A percentile compares a stretch with the other conserved stretches of the same genome.
phyloP scores from a whole-genome alignment of 2,113 vertebrate genomes.

The Salvelinus fontinalis region DNA sequence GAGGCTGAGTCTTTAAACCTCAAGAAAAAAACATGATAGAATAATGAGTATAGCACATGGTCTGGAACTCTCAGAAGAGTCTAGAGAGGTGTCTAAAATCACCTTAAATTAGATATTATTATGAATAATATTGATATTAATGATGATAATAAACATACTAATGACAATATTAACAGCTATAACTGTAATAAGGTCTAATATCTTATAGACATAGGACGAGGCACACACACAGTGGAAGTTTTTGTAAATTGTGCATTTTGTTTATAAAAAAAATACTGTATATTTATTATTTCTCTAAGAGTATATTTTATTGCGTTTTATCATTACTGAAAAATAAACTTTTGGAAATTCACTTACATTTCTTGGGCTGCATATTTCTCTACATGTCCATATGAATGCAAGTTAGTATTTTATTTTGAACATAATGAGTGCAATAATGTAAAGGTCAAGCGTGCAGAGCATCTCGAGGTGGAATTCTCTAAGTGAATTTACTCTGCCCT shows the following conservation, averaged over 20 bases:
- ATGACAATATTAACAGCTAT: slow-evolving; percentile 38
- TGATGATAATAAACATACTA: slow-evolving; percentile 56
- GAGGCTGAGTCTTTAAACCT: slow-evolving; percentile 18
- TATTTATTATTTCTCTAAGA: slow-evolving; percentile 96
- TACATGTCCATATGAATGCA: neutral
- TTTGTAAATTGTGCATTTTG: slow-evolving; percentile 92
- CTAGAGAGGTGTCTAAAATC: slow-evolving; percentile 11
- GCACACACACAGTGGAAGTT: slow-evolving; percentile 43
- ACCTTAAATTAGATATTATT: slow-evolving; percentile 28
- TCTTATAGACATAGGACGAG: slow-evolving; percentile 27
- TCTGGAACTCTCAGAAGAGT: slow-evolving; percentile 25
- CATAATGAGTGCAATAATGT: neutral
- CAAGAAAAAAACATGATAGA: slow-evolving; percentile 49
- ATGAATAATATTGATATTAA: slow-evolving; percentile 48
- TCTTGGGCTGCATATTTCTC: neutral
- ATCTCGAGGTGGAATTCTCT: neutral
- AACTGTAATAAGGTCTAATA: slow-evolving; percentile 42
- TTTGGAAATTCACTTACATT: neutral
- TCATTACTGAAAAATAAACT: slow-evolving; percentile 62
- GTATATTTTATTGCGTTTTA: slow-evolving; percentile 87
- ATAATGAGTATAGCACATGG: slow-evolving; percentile 33
- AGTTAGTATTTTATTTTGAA: neutral
- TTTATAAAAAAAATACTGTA: slow-evolving; percentile 90
- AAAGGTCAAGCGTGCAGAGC: neutral
- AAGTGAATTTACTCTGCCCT: slow-evolving; percentile 43